phyloP scores from a whole-genome alignment of 1,140 invertebrate genomes.

The Philopotamus ludificatus region DNA sequence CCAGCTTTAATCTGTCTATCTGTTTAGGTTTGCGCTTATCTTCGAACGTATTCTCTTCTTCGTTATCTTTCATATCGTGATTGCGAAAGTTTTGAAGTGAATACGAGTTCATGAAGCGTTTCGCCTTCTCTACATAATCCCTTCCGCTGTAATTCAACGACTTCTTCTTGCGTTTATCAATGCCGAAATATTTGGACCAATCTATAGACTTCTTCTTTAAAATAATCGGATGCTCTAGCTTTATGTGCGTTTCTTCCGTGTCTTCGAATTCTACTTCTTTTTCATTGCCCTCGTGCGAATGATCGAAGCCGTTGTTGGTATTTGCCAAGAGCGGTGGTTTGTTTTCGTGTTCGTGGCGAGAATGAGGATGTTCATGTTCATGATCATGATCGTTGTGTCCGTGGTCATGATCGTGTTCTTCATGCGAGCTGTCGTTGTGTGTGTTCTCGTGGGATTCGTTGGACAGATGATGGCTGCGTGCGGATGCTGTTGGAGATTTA shows the following conservation, averaged over 20 bases:
- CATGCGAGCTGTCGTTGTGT: conserved; percentile 45
- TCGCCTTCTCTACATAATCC: background rate
- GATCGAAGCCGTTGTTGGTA: conserved; percentile 52
- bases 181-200: conserved; percentile 82
- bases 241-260: conserved; percentile 57
- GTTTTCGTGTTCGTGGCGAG: conserved; percentile 41
- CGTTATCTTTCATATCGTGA: background rate
- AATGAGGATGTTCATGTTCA: conserved; percentile 45
- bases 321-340: conserved; percentile 29
- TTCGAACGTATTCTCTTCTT: conserved; percentile 41
- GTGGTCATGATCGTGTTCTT: no score
- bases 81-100: background rate
- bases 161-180: conserved; percentile 74
- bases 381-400: conserved; percentile 36
- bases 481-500: conserved; percentile 47
- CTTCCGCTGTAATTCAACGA: conserved; percentile 44
- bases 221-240: conserved; percentile 53
- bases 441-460: conserved; percentile 48
- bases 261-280: conserved; percentile 50
- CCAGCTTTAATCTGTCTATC: conserved; percentile 54
- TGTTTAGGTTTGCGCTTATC: conserved; percentile 46
- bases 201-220: conserved; percentile 77
- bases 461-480: conserved; percentile 40
- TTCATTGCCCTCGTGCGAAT: conserved; percentile 45
- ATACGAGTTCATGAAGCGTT: conserved; percentile 9